These are phyloP conservation scores for Diadumene lineata DNA, from an alignment of 92 coral and sea anemone genomes.

Conservation along the genomic window DNA sequence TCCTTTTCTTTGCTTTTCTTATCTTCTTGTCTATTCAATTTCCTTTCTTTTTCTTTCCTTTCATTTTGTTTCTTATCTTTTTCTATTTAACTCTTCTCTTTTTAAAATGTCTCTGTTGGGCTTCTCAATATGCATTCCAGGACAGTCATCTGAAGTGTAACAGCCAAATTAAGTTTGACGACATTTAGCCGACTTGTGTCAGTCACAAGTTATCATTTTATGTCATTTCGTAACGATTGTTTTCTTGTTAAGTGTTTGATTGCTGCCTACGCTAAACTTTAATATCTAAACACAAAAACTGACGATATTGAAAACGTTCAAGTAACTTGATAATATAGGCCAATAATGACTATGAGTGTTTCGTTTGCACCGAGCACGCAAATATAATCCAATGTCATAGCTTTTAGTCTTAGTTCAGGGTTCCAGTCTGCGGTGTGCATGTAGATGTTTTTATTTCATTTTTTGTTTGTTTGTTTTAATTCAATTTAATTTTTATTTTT, in stretches of 20 bases:
- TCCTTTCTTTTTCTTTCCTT: too few relatives aligned
- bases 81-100: too few relatives aligned
- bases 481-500: not conserved
- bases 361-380: slow-evolving; percentile 3
- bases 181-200: not conserved
- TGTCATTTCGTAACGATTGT: not conserved
- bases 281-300: not conserved
- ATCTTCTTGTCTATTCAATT: too few relatives aligned
- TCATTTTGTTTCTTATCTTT: too few relatives aligned
- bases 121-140: not conserved
- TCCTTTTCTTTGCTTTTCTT: too few relatives aligned
- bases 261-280: not conserved
- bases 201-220: not conserved
- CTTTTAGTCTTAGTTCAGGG: too few relatives aligned
- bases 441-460: too few relatives aligned
- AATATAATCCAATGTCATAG: not conserved
- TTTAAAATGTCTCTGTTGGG: too few relatives aligned
- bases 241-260: slow-evolving; percentile 3
- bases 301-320: not conserved
- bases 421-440: too few relatives aligned
- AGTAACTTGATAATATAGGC: slow-evolving; percentile 11
- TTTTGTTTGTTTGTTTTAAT: not conserved
- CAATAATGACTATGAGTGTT: slow-evolving; percentile 5
- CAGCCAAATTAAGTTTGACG: too few relatives aligned
- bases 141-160: not conserved